These are phyloP conservation scores for Subanguina moxae DNA, from an alignment of 1,140 invertebrate species.

Conservation along the genomic window DNA sequence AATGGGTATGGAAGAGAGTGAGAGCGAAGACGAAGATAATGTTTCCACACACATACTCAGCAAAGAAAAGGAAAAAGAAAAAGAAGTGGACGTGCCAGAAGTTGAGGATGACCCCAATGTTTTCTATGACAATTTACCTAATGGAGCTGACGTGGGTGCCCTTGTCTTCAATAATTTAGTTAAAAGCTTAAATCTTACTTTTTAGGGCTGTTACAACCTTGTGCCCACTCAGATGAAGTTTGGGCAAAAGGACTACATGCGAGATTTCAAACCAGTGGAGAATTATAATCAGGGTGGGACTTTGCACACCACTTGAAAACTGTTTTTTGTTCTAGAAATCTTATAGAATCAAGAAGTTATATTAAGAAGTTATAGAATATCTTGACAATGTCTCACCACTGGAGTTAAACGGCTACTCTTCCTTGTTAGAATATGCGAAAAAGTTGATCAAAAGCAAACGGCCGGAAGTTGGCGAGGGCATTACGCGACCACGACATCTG, in stretches of 20 bases:
- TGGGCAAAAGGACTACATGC: slow-evolving; percentile 1
- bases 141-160: slow-evolving; percentile 6
- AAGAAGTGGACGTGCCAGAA: not conserved
- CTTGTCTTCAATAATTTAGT: not conserved
- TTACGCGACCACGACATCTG: slow-evolving; percentile 30
- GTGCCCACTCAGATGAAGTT: slow-evolving; percentile 20
- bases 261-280: slow-evolving; percentile 18
- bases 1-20: slow-evolving; percentile 13
- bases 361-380: slow-evolving; percentile 29
- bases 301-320: no score
- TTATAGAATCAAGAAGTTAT: no score
- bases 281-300: slow-evolving; percentile 24
- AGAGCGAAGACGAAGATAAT: slow-evolving; percentile 1
- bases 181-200: not conserved
- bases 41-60: not conserved
- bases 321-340: no score
- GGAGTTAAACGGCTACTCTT: slow-evolving; percentile 28
- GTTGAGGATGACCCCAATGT: slow-evolving; percentile 4
- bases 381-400: slow-evolving; percentile 7
- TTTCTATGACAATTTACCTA: slow-evolving; percentile 12
- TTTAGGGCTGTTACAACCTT: slow-evolving; percentile 6
- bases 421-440: slow-evolving; percentile 14
- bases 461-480: slow-evolving; percentile 26
- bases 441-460: slow-evolving; percentile 28
- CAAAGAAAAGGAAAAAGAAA: slow-evolving; percentile 7